A percentile compares a stretch with the other conserved stretches of the same genome.
phyloP scores from a whole-genome alignment of 2,888 invertebrate genomes.

The Orthosia incerta region DNA sequence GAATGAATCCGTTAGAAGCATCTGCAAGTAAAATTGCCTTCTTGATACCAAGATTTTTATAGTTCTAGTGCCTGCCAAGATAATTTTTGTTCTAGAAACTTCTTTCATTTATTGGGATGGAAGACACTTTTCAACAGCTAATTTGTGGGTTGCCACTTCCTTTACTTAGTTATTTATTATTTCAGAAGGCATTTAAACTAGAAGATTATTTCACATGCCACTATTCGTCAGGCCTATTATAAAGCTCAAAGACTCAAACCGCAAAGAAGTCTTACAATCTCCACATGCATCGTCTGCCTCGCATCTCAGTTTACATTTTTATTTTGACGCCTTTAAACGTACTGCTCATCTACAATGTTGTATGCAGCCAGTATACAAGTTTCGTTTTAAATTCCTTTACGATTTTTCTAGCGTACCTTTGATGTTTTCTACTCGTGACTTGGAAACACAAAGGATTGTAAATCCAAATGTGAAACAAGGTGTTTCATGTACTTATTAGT shows the following conservation, averaged over 20 bases:
- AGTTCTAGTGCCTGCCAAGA: background rate
- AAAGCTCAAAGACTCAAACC: conserved; percentile 75
- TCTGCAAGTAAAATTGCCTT: conserved; percentile 6
- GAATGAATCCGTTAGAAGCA: background rate
- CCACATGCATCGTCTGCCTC: conserved; percentile 86
- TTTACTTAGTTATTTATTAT: background rate
- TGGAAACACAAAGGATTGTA: conserved; percentile 56
- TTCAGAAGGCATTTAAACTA: background rate
- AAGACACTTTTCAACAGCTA: background rate
- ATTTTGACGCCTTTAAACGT: conserved; percentile 71
- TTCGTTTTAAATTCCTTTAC: conserved; percentile 55
- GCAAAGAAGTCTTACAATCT: conserved; percentile 88
- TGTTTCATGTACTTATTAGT: conserved; percentile 31
- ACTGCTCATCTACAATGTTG: conserved; percentile 54
- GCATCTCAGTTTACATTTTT: conserved; percentile 78
- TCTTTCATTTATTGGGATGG: background rate
- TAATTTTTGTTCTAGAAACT: background rate
- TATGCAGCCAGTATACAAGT: conserved; percentile 42
- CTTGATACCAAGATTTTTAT: background rate
- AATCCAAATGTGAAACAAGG: conserved; percentile 52
- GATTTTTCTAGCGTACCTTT: conserved; percentile 51
- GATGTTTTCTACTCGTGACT: conserved; percentile 50
- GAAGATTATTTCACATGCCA: conserved; percentile 39
- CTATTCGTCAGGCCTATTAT: conserved; percentile 56
- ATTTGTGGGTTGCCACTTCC: background rate